Base-by-base conservation (phyloP, 2,888 invertebrate species). In the Oscheius myriophilus region DNA sequence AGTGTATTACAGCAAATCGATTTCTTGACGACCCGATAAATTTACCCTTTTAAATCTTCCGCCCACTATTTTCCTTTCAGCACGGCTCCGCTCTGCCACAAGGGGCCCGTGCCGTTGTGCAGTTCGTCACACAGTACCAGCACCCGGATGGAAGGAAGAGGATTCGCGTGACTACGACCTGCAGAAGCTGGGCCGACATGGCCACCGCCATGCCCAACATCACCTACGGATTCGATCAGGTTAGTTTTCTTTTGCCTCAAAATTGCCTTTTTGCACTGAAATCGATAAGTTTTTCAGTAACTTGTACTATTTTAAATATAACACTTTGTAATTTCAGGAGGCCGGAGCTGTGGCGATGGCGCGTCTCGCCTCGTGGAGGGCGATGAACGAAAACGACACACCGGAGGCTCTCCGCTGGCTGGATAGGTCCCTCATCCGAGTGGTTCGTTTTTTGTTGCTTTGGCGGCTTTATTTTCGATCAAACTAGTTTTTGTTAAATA, bases 351-450 rank as follows among this genome's bases (percentile, higher is more conserved):
- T 98, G 64, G 90, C 96, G 62, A 96, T 98, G 95, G 93, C 95
- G 0, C 91, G 98, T 26, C 92, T 96, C 87, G 97, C 96, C 16
- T 95, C 96, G 39, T 96, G 94, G 89, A 90, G 95, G 82, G 96
- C 97, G 0, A 88, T 88, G 75, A 83, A 79, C 64, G 95, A 96
- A 88, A 92, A 92, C 14, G 95, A 96, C 41, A 90, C 90, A 1
- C 94, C 96, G 0, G 98, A 99, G 87, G 96, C 98, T 45, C 90
- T 99, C 77, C 91, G 98, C 87, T 99, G 98, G 98, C 92, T 98
- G 14, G 98, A 99, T 88, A 90, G 98, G 78, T 96, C 95, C 92
- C 91, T 98, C 21, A 98, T 98, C 84, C 90, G 96, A 87, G 89
- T 99, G 90, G 95, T 96, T 39, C 4, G 57, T 57, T 42, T 16